A percentile compares a stretch with the other conserved stretches of the same genome.
Evolutionary conservation across 2,888 invertebrate species (phyloP).

Genomic region (Hypolimnas misippus): DNA sequence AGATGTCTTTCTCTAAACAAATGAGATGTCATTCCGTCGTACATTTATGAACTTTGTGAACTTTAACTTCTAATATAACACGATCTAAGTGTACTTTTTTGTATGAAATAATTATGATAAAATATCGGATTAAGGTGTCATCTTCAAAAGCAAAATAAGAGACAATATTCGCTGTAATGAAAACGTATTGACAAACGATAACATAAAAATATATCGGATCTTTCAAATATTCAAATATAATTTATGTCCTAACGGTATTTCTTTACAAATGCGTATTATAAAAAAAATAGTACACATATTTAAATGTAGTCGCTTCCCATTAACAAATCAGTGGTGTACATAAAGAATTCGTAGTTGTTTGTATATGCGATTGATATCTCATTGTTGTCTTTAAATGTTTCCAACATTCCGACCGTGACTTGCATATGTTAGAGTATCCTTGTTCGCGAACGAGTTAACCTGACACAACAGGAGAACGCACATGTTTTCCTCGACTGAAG

Average conservation of each 20-base stretch:
- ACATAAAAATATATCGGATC: too few relatives aligned
- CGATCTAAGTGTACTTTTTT: too few relatives aligned
- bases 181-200: too few relatives aligned
- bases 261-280: neutral
- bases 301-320: neutral
- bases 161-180: too few relatives aligned
- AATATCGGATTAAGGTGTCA: too few relatives aligned
- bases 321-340: neutral
- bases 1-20: neutral
- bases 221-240: too few relatives aligned
- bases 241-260: too few relatives aligned
- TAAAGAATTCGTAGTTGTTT: conserved; percentile 27
- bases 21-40: neutral
- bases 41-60: too few relatives aligned
- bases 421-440: conserved; percentile 31
- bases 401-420: conserved; percentile 36
- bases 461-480: conserved; percentile 33
- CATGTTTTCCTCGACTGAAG: conserved; percentile 41
- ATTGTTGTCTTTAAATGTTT: conserved; percentile 37
- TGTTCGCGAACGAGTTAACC: conserved; percentile 17
- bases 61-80: too few relatives aligned
- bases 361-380: conserved; percentile 36
- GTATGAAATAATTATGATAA: too few relatives aligned
- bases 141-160: too few relatives aligned
- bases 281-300: neutral